Percentiles rank a stretch among this genome's conserved stretches.
phyloP scores from a whole-genome alignment of 2,113 vertebrate genomes.

The Haplochromis vanheusdeni region DNA sequence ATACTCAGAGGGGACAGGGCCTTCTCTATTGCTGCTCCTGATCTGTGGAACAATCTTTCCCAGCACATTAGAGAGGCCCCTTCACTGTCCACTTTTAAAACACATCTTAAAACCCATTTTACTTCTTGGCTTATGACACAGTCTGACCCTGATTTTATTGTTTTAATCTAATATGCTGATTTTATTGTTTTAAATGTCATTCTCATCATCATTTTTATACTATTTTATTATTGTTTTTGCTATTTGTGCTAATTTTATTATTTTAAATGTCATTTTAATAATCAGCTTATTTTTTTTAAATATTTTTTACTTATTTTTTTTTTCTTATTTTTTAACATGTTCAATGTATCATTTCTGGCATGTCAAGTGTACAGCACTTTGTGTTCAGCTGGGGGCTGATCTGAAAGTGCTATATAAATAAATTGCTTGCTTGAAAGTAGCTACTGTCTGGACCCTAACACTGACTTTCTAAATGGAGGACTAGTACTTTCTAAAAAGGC shows the following conservation, averaged over 20 bases:
- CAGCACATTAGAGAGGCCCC: no score
- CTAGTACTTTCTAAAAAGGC: neutral
- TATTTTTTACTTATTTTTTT: neutral
- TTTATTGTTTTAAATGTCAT: neutral
- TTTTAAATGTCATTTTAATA: neutral
- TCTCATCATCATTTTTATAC: neutral
- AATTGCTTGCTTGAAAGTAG: neutral
- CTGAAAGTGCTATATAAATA: no score
- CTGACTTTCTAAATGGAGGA: neutral
- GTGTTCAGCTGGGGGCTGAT: no score
- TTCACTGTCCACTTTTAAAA: neutral
- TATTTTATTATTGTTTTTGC: neutral
- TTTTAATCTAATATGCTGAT: neutral
- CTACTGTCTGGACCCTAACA: neutral
- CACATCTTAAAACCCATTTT: neutral
- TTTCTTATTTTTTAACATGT: neutral
- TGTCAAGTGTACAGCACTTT: no score
- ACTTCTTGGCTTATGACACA: neutral
- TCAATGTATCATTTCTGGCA: neutral
- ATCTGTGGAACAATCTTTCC: no score
- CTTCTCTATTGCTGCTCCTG: no score
- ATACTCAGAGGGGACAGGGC: no score
- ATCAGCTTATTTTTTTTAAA: neutral
- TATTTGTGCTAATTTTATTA: neutral
- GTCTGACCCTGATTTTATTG: neutral